Evolutionary conservation across 1,140 invertebrate species (phyloP).

Genomic region (Vanessa tameamea): DNA sequence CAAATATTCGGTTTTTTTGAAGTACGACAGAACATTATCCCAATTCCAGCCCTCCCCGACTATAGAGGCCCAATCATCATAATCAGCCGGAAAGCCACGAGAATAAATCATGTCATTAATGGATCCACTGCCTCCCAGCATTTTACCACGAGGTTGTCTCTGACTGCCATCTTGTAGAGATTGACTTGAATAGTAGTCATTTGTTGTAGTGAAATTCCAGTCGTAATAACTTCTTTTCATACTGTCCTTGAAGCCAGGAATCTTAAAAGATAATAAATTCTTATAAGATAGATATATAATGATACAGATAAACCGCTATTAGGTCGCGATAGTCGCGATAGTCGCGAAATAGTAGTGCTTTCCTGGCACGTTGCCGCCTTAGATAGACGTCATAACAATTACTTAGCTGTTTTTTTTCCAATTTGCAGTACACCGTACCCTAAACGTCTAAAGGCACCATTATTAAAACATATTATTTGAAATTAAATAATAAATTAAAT

Average conservation of each 20-base stretch:
- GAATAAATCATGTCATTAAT: conserved; percentile 92
- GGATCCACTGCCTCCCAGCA: conserved; percentile 86
- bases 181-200: conserved; percentile 58
- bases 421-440: too few relatives aligned
- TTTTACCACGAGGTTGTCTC: conserved; percentile 79
- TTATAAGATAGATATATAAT: background rate
- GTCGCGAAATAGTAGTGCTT: too few relatives aligned
- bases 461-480: too few relatives aligned
- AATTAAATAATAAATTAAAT: too few relatives aligned
- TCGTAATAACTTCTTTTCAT: conserved; percentile 58
- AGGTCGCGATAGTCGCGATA: too few relatives aligned
- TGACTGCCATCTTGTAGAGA: conserved; percentile 49
- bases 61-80: conserved; percentile 84
- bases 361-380: too few relatives aligned
- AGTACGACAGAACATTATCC: conserved; percentile 82
- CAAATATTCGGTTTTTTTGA: conserved; percentile 66
- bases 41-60: conserved; percentile 90
- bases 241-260: conserved; percentile 52
- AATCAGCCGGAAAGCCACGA: conserved; percentile 87
- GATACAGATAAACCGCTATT: too few relatives aligned
- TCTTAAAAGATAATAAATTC: conserved; percentile 43
- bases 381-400: too few relatives aligned
- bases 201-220: conserved; percentile 65
- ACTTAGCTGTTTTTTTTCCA: too few relatives aligned
- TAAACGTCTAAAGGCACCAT: too few relatives aligned